Conservation (phyloP, 2,888 invertebrate genomes). For the Pollenia griseotomentosa region DNA sequence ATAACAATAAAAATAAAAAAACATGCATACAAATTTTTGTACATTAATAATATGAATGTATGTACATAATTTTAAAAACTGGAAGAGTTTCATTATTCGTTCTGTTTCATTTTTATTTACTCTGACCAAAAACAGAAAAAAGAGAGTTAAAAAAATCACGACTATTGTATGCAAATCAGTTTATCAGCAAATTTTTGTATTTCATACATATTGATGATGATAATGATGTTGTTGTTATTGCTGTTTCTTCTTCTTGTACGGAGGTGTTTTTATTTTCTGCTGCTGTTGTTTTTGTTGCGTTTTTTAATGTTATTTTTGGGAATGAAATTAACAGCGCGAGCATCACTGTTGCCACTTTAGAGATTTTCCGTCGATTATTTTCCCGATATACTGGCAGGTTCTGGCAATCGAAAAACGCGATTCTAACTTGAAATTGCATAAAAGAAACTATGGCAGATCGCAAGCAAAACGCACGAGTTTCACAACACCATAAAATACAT, state of each 20-base stretch:
- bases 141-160: not conserved
- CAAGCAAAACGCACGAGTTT: too few relatives aligned
- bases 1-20: not conserved
- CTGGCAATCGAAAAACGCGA: too few relatives aligned
- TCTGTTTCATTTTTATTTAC: not conserved
- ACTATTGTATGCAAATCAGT: constrained; percentile 63
- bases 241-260: constrained; percentile 1
- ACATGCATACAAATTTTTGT: not conserved
- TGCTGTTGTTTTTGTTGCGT: constrained; percentile 13
- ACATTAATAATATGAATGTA: not conserved
- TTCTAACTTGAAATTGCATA: too few relatives aligned
- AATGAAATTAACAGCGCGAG: constrained; percentile 23
- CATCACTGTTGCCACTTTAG: too few relatives aligned
- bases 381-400: too few relatives aligned
- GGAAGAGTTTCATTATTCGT: constrained; percentile 16
- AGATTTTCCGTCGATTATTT: too few relatives aligned
- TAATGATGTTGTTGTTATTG: constrained; percentile 6
- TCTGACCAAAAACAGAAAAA: not conserved
- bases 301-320: constrained; percentile 29
- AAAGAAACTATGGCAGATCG: too few relatives aligned
- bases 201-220: not conserved
- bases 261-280: constrained; percentile 14
- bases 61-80: not conserved
- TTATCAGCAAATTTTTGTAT: constrained; percentile 40
- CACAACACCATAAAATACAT: too few relatives aligned